phyloP scores from a whole-genome alignment of 2,797 vertebrate species.

The Cryptoprocta ferox region DNA sequence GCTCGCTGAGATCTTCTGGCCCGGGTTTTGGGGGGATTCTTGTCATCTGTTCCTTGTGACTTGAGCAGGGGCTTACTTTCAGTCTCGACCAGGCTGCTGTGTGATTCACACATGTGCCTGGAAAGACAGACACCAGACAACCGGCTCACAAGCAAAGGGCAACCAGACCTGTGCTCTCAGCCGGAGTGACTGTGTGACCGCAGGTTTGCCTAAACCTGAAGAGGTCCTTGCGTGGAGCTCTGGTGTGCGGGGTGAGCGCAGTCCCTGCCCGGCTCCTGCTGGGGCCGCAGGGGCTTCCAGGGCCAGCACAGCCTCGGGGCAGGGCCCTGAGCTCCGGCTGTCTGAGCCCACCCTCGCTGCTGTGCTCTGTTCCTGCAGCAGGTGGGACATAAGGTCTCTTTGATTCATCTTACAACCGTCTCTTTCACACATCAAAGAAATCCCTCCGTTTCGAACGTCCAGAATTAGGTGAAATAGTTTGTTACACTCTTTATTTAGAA shows the following conservation, averaged over 20 bases:
- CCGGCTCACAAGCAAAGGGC: background rate
- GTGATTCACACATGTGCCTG: fast-evolving
- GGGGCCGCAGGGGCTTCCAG: fast-evolving
- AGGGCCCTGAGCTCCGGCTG: background rate
- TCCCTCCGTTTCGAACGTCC: background rate
- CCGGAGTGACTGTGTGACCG: background rate
- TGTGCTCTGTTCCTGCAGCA: fast-evolving
- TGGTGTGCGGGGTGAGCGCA: fast-evolving
- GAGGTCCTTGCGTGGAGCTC: fast-evolving
- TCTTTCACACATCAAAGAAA: background rate
- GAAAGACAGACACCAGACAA: fast-evolving
- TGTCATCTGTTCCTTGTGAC: too few species aligned
- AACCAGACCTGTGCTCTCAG: background rate
- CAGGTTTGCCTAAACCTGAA: background rate
- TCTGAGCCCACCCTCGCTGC: fast-evolving
- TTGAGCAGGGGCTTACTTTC: background rate
- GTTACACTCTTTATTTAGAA: background rate
- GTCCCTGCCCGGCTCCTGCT: background rate
- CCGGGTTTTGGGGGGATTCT: fast-evolving
- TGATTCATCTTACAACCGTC: background rate
- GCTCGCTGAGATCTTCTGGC: fast-evolving
- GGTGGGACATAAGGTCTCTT: too few species aligned
- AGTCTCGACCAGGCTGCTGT: fast-evolving
- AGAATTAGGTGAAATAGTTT: background rate
- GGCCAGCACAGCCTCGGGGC: background rate